Evolutionary conservation across 2,888 invertebrate species (phyloP).

Genomic region (Pediacus dermestoides): DNA sequence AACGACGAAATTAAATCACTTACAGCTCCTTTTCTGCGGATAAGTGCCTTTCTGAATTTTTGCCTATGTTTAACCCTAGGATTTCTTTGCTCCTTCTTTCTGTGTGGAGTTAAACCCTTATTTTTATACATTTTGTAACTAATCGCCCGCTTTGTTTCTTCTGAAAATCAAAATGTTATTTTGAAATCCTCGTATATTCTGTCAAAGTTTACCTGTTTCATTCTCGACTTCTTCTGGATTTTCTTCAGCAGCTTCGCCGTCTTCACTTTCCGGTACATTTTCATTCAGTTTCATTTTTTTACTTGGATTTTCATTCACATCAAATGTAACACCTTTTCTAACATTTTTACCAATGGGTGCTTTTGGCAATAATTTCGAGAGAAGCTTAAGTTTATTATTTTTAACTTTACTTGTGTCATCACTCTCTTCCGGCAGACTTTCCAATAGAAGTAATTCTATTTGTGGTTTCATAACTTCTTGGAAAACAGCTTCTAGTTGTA

Average conservation of each 20-base stretch:
- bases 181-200: conserved; percentile 47
- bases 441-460: conserved; percentile 58
- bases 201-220: conserved; percentile 37
- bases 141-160: conserved; percentile 70
- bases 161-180: conserved; percentile 24
- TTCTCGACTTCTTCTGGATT: conserved; percentile 35
- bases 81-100: conserved; percentile 90
- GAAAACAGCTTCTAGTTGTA: conserved; percentile 69
- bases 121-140: conserved; percentile 95
- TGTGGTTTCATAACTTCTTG: conserved; percentile 65
- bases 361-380: conserved; percentile 48
- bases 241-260: conserved; percentile 20
- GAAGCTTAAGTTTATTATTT: conserved; percentile 41
- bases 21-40: conserved; percentile 90
- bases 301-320: conserved; percentile 11
- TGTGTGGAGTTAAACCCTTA: conserved; percentile 85
- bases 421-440: conserved; percentile 17
- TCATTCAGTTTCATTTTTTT: conserved; percentile 16
- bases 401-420: conserved; percentile 1
- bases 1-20: conserved; percentile 23
- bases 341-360: conserved; percentile 1
- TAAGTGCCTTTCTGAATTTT: conserved; percentile 88
- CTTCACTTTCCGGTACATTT: conserved; percentile 9
- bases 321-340: conserved; percentile 9
- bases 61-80: conserved; percentile 92